A percentile compares a stretch with the other conserved stretches of the same genome.
These are phyloP conservation scores for Scaptomyza montana DNA, from an alignment of 1,140 invertebrate species.

Conservation along the genomic window DNA sequence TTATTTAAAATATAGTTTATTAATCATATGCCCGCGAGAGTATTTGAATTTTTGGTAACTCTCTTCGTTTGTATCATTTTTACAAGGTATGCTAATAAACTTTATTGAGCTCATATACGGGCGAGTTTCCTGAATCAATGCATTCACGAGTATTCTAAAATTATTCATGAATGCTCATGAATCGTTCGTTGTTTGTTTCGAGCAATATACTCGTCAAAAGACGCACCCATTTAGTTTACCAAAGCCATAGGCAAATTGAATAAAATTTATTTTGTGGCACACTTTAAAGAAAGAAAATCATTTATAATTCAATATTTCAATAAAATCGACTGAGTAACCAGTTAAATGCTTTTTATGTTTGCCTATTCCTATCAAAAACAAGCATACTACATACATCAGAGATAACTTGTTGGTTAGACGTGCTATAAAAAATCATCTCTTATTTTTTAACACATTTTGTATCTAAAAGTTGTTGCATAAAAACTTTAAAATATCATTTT, in stretches of 20 bases:
- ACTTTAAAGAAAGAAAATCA: conserved; percentile 8
- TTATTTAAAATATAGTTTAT: no score
- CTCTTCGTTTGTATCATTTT: background rate
- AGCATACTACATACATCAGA: no score
- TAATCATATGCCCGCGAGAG: background rate
- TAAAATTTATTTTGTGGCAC: conserved; percentile 20
- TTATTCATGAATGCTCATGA: conserved; percentile 11
- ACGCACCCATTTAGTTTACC: conserved; percentile 22
- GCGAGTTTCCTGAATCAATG: conserved; percentile 31
- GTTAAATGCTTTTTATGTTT: background rate
- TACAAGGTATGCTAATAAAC: conserved; percentile 20
- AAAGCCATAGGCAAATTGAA: conserved; percentile 20
- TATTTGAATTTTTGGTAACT: background rate
- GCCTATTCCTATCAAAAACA: no score
- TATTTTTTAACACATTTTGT: no score
- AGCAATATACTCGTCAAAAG: conserved; percentile 5
- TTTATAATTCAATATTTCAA: conserved; percentile 17
- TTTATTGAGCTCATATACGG: conserved; percentile 10
- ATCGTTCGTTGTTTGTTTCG: conserved; percentile 7
- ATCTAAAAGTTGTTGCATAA: no score
- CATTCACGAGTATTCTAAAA: conserved; percentile 23
- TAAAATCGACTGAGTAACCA: conserved; percentile 14
- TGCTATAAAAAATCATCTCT: no score
- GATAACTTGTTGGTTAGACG: no score
- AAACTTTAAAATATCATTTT: no score